Evolutionary conservation across 2,888 invertebrate species (phyloP), one percentile per base, ranked within the genome.

Genomic region (Ceratothoa steindachneri): DNA sequence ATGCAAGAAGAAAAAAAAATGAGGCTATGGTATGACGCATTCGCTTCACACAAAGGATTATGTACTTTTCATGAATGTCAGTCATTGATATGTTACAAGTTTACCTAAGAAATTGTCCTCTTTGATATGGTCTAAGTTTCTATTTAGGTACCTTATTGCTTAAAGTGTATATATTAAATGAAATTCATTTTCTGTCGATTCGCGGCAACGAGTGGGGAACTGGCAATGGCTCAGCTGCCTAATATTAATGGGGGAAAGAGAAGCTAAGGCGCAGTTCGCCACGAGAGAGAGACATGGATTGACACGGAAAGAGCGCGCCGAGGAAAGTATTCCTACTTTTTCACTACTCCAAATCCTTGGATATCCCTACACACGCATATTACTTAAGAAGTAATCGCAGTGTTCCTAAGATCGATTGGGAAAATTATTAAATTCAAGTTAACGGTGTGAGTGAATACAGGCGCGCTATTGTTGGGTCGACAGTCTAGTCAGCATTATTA

Each of bases 261-360:
- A 24, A 60, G 12, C 12, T 24, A 60, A n/a, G 60, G 60, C 60
- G 60, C 60, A 60, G 60, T 60, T 60, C 60, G 60, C 60, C 60
- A 60, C n/a, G 22, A 24, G 27, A 60, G 19, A 60, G 60, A 60
- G 60, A 60, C 22, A 60, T 60, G 60, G 60, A 60, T 24, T 24
- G 60, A 60, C 24, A 60, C 22, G 60, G 60, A 60, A 60, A 60
- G 60, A 60, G 60, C 60, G 60, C 60, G 60, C 60, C 60, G 24
- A 7, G 60, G 22, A 60, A 60, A 4, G n/a, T 1, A 4, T 60
- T 7, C 60, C 22, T 4, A 60, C 1, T 15, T 60, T 60, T 24
- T 60, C 60, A 60, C 60, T 60, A 60, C 60, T 60, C 60, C 60
- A 24, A 60, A 51, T 51, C 27, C 24, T 60, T 60, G 19, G 27